A percentile compares a stretch with the other conserved stretches of the same genome.
phyloP scores from a whole-genome alignment of 2,113 vertebrate genomes.

The Nicator chloris region DNA sequence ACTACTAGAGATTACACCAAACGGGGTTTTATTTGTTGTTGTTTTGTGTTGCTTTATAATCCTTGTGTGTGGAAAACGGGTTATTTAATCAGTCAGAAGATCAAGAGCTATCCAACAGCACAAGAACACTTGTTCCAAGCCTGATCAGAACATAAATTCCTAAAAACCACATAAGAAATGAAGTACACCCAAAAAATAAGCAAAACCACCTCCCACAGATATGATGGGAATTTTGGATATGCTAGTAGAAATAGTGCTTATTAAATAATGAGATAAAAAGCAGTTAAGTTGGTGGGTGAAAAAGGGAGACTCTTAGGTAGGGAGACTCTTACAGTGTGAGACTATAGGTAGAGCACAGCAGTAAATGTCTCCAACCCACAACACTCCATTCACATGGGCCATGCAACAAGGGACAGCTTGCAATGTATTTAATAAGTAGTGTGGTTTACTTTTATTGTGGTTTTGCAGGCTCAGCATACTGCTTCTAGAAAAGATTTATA shows the following conservation, averaged over 20 bases:
- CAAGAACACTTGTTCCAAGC: neutral
- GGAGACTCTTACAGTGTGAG: neutral
- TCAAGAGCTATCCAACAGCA: neutral
- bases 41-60: slow-evolving; percentile 33
- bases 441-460: neutral
- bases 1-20: neutral
- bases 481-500: neutral
- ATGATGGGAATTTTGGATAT: neutral
- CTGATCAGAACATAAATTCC: neutral
- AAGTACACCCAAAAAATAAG: neutral
- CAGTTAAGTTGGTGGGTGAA: neutral
- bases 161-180: neutral
- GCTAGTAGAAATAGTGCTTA: neutral
- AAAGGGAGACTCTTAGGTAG: neutral
- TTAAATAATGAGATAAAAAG: neutral
- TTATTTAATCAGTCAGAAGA: slow-evolving; percentile 42
- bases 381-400: slow-evolving; percentile 62
- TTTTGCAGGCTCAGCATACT: neutral
- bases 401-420: slow-evolving; percentile 58
- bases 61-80: neutral
- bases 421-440: neutral
- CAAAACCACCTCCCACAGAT: neutral
- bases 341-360: neutral
- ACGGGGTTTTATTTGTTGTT: slow-evolving; percentile 19
- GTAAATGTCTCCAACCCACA: slow-evolving; percentile 62